Conservation (phyloP, 2,797 vertebrate species). For the Anniella stebbinsi region DNA sequence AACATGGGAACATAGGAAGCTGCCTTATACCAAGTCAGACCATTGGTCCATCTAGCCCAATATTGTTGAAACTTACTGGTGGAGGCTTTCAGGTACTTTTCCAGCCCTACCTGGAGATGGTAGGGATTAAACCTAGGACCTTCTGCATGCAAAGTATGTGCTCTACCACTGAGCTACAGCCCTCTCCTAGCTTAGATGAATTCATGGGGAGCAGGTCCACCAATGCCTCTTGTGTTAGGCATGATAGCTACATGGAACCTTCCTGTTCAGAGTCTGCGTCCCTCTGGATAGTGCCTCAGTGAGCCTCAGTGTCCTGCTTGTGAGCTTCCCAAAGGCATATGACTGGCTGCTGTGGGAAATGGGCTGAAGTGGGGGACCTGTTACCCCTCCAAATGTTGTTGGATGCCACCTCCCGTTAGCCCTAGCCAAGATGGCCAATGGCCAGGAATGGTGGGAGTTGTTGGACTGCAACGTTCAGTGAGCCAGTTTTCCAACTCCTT, state of each 20-base stretch:
- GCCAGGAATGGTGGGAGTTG: background rate
- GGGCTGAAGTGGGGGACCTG: background rate
- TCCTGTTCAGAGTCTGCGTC: background rate
- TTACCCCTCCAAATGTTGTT: background rate
- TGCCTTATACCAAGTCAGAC: too few species aligned
- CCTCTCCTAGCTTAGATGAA: too few species aligned
- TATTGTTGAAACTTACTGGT: too few species aligned
- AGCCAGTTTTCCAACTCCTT: background rate
- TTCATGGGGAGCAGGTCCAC: too few species aligned
- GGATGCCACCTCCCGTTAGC: background rate
- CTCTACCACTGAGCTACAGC: too few species aligned
- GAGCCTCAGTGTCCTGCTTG: too few species aligned
- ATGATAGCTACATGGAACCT: background rate
- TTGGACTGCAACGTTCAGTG: background rate
- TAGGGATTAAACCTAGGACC: too few species aligned
- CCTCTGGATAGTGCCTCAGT: background rate
- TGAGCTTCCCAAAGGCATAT: background rate
- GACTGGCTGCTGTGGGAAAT: background rate
- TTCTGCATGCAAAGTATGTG: too few species aligned
- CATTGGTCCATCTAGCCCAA: too few species aligned
- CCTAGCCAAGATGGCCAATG: background rate
- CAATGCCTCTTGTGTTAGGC: background rate
- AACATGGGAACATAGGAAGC: background rate
- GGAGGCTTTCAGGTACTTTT: too few species aligned
- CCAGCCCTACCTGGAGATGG: too few species aligned